A percentile compares a stretch with the other conserved stretches of the same genome.
phyloP scores from a whole-genome alignment of 2,113 vertebrate genomes.

The Cisticola juncidis region DNA sequence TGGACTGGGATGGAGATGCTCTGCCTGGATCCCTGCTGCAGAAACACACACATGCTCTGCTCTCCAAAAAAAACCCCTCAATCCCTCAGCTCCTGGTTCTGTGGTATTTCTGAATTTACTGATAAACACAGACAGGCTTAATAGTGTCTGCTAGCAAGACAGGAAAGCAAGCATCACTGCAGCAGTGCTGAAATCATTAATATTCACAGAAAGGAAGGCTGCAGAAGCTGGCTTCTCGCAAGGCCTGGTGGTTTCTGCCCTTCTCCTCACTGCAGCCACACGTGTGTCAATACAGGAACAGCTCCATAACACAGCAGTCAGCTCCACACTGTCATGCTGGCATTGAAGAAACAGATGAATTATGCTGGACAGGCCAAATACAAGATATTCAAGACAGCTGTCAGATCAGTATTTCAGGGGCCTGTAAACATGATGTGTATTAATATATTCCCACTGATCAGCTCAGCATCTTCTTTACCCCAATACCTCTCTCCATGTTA shows the following conservation, averaged over 20 bases:
- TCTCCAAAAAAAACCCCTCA: background rate
- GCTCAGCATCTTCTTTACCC: background rate
- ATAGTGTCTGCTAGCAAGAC: background rate
- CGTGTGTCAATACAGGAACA: accelerated
- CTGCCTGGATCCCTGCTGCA: background rate
- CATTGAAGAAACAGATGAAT: background rate
- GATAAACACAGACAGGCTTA: background rate
- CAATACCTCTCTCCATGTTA: background rate
- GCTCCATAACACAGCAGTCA: background rate
- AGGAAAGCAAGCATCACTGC: background rate
- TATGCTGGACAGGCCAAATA: background rate
- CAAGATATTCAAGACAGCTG: background rate
- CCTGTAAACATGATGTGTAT: background rate
- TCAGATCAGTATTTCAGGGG: background rate
- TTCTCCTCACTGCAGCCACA: background rate
- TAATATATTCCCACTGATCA: background rate
- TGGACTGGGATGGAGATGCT: background rate
- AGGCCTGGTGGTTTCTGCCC: background rate
- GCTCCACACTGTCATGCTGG: background rate
- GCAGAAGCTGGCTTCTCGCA: background rate
- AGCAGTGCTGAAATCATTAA: background rate
- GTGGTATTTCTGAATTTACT: background rate
- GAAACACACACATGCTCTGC: background rate
- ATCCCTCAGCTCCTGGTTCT: background rate
- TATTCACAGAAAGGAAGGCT: background rate